Base-by-base conservation (phyloP, 2,888 invertebrate species). In the Mayetiola destructor region DNA sequence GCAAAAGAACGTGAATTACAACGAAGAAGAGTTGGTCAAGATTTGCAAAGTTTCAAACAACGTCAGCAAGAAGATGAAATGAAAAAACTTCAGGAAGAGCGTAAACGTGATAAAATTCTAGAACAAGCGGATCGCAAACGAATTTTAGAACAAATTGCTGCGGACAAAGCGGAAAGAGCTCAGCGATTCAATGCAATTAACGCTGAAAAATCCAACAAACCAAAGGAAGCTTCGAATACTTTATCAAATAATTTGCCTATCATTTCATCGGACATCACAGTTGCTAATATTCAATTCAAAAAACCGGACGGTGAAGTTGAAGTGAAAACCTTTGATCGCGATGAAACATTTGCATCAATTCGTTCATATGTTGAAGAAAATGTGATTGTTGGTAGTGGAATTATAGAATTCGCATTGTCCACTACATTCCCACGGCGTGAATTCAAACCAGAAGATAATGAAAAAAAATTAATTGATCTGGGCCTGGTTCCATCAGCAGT, bases 361-460 rank as follows among this genome's bases (percentile, higher is more conserved):
- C 70, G 74, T 4, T 64, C 64, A 20, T 75, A 71, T 63, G 71
- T 76, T 1, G 66, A 64, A 37, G 58, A 30, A 1, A 65, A 65
- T 58, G 54, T 72, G 57, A 52, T 72, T 60, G 58, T 66, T 56
- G 64, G 66, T 21, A 66, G 68, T 9, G 67, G 67, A n/a, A 66
- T 69, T 52, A 77, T 76, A 0, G 73, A 81, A 57, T 88, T 88
- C 66, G 76, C 80, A 0, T 73, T 93, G 59, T 86, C 87, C n/a
- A 93, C 92, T 2, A 84, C 81, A 66, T 96, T 91, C 74, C 95
- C 96, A 8, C 84, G 82, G 66, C 90, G 88, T 73, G 80, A 92
- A 57, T 96, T 93, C 68, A 76, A 78, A 1, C 78, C 75, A 12
- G 91, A 91, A 2, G 95, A 96, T 68, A 94, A 89, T 72, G 86